phyloP scores from a whole-genome alignment of 2,113 vertebrate species.

The Centropus unirufus region DNA sequence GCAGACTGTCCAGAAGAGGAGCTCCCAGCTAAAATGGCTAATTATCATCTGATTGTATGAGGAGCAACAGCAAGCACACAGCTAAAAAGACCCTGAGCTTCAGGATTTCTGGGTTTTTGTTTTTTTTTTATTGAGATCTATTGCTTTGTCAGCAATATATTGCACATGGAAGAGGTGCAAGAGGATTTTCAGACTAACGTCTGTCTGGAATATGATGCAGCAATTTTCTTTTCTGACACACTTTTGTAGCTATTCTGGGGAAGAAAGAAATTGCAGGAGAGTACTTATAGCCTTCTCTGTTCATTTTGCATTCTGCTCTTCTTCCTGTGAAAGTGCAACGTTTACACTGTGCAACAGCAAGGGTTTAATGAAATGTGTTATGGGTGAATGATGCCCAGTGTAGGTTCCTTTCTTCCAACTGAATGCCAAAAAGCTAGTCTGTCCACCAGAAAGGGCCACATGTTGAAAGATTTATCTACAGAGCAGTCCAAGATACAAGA shows the following conservation, averaged over 20 bases:
- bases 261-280: neutral
- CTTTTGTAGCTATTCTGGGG: neutral
- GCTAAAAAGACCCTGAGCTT: neutral
- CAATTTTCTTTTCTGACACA: neutral
- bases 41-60: neutral
- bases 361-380: neutral
- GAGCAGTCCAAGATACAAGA: neutral
- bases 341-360: neutral
- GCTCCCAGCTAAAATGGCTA: neutral
- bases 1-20: accelerated
- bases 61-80: neutral
- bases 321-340: neutral
- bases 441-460: neutral
- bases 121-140: neutral
- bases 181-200: neutral
- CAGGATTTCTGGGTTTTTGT: neutral
- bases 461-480: neutral
- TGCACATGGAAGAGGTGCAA: neutral
- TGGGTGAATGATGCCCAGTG: accelerated
- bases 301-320: neutral
- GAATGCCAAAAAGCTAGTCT: neutral
- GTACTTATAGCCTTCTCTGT: neutral
- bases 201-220: neutral
- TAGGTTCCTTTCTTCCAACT: neutral
- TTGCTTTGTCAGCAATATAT: neutral